Evolutionary conservation across 2,888 invertebrate genomes (phyloP).

Genomic region (Drosophila fungiperda): DNA sequence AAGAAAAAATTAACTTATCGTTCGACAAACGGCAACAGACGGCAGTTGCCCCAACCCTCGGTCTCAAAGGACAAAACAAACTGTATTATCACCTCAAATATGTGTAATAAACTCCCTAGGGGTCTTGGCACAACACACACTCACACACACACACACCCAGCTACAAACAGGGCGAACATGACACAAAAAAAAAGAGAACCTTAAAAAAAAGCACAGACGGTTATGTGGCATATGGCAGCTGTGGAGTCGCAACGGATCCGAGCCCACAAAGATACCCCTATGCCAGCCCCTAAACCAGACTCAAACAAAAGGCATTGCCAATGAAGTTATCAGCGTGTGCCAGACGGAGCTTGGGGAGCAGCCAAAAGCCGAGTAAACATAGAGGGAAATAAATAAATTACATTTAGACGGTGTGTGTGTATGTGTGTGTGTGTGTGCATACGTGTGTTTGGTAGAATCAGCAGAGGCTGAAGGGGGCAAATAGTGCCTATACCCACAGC

Average conservation of each 20-base stretch:
- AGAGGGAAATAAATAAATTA: constrained; percentile 73
- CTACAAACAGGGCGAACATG: constrained; percentile 40
- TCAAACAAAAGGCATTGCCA: constrained; percentile 67
- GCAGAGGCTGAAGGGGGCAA: background rate
- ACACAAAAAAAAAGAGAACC: constrained; percentile 33
- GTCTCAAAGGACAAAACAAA: constrained; percentile 47
- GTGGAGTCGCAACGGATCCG: constrained; percentile 25
- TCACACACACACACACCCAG: constrained; percentile 9
- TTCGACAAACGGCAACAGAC: constrained; percentile 53
- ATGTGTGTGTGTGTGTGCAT: background rate
- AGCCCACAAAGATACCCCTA: constrained; percentile 18
- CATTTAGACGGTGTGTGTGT: constrained; percentile 31
- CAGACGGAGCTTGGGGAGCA: constrained; percentile 74
- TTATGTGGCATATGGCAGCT: constrained; percentile 52
- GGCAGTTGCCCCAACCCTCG: background rate
- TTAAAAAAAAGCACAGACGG: constrained; percentile 47
- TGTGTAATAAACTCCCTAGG: constrained; percentile 78
- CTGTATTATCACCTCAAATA: constrained; percentile 80
- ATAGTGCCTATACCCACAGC: background rate
- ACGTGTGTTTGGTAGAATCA: background rate
- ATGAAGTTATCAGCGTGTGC: constrained; percentile 77
- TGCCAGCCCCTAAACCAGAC: constrained; percentile 33
- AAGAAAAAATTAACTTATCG: constrained; percentile 45
- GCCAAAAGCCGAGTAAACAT: constrained; percentile 62
- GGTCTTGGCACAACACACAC: constrained; percentile 48